Evolutionary conservation across 2,888 invertebrate species (phyloP).

Genomic region (Cosmopolites sordidus): DNA sequence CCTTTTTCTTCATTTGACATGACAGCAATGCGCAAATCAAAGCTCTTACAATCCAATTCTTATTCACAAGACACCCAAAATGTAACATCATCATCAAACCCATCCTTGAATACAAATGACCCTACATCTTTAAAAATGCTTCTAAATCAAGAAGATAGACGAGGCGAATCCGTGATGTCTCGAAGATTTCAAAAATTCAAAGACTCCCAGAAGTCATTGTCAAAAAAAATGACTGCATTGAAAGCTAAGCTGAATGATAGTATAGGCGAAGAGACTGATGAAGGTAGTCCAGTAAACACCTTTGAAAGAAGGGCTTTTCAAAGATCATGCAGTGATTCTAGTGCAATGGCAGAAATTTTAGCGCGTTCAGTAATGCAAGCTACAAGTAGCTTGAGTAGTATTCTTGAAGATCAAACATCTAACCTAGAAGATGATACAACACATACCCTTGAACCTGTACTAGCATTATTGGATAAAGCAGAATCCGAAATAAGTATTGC

Average conservation of each 20-base stretch:
- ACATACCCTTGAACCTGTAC: constrained; percentile 31
- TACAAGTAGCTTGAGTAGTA: constrained; percentile 56
- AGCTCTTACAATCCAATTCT: constrained; percentile 35
- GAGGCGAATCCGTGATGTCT: constrained; percentile 50
- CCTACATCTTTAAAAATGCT: constrained; percentile 40
- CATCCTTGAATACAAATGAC: constrained; percentile 28
- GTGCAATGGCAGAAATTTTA: constrained; percentile 62
- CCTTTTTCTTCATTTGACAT: constrained; percentile 25
- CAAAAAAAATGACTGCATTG: constrained; percentile 59
- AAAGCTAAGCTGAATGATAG: constrained; percentile 54
- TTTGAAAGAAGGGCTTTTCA: constrained; percentile 50
- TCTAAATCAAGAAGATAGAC: constrained; percentile 58
- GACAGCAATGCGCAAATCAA: constrained; percentile 25
- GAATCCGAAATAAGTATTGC: constrained; percentile 31
- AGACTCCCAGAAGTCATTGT: constrained; percentile 57
- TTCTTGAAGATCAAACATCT: constrained; percentile 53
- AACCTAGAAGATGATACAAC: constrained; percentile 43
- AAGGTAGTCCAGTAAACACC: constrained; percentile 48
- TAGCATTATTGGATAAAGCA: constrained; percentile 32
- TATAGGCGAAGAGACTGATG: constrained; percentile 49
- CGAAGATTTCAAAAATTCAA: constrained; percentile 54
- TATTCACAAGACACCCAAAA: constrained; percentile 32
- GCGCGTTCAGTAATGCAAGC: constrained; percentile 62
- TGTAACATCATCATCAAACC: constrained; percentile 32
- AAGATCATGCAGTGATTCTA: constrained; percentile 49